These are phyloP conservation scores for Bedellia somnulentella DNA, from an alignment of 2,888 invertebrate genomes.

Conservation along the genomic window DNA sequence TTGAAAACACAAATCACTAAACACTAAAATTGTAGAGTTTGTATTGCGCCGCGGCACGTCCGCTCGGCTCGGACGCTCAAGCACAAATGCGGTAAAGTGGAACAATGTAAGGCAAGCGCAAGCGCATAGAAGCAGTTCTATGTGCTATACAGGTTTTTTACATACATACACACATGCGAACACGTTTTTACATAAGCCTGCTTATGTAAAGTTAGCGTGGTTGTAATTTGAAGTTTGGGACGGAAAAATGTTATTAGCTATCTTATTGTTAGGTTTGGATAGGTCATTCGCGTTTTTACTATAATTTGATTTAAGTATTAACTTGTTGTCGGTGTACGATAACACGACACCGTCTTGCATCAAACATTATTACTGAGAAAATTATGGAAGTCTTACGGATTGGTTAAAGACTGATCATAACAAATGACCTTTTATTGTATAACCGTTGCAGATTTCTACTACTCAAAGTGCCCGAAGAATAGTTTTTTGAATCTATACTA, in stretches of 20 bases:
- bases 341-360: neutral
- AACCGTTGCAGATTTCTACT: too few relatives aligned
- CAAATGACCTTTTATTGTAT: neutral
- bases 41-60: slow-evolving; percentile 21
- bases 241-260: slow-evolving; percentile 39
- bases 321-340: neutral
- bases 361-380: neutral
- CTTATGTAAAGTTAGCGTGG: slow-evolving; percentile 32
- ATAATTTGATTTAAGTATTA: neutral
- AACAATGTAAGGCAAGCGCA: slow-evolving; percentile 45
- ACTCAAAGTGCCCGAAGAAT: too few relatives aligned
- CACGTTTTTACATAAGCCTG: slow-evolving; percentile 24
- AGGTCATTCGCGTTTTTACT: neutral
- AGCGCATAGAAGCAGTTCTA: slow-evolving; percentile 19
- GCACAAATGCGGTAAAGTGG: slow-evolving; percentile 57
- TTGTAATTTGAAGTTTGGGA: slow-evolving; percentile 26
- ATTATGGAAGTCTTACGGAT: neutral
- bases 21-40: neutral
- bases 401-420: neutral
- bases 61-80: slow-evolving; percentile 21
- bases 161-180: slow-evolving; percentile 20
- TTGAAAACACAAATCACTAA: neutral
- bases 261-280: neutral
- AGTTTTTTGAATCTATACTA: too few relatives aligned
- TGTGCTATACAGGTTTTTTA: slow-evolving; percentile 12